These are phyloP conservation scores for Lutraria rhynchaena DNA, from an alignment of 1,140 invertebrate species.

Conservation along the genomic window DNA sequence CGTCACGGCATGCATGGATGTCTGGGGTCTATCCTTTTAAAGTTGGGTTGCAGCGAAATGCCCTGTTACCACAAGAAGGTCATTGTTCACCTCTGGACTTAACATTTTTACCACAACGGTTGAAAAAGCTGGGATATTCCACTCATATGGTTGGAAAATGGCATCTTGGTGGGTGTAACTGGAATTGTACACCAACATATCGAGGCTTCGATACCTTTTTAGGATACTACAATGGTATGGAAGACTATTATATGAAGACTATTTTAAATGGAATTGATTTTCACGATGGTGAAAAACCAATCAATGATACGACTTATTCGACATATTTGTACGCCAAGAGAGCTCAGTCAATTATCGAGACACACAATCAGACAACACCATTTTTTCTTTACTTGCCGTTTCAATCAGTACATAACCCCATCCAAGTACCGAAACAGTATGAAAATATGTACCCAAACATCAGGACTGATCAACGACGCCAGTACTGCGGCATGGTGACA, in stretches of 20 bases:
- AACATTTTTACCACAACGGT: conserved; percentile 61
- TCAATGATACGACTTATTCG: conserved; percentile 31
- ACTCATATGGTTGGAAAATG: conserved; percentile 76
- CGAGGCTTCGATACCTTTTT: conserved; percentile 83
- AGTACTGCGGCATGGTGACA: conserved; percentile 80
- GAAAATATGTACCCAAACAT: conserved; percentile 59
- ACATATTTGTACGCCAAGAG: conserved; percentile 66
- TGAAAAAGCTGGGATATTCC: conserved; percentile 64
- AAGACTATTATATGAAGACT: conserved; percentile 77
- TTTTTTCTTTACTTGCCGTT: conserved; percentile 79
- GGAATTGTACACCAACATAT: conserved; percentile 81
- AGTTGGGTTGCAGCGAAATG: conserved; percentile 60
- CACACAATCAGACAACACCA: conserved; percentile 66
- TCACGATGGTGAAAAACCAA: conserved; percentile 46
- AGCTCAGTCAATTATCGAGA: conserved; percentile 64
- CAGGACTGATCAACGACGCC: conserved; percentile 56
- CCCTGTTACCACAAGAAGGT: conserved; percentile 31
- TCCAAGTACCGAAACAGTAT: conserved; percentile 66
- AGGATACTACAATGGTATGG: conserved; percentile 81
- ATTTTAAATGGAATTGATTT: conserved; percentile 57
- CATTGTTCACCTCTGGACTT: conserved; percentile 53
- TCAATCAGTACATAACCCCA: conserved; percentile 78
- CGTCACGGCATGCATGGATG: conserved; percentile 69
- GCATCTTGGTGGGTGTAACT: conserved; percentile 83
- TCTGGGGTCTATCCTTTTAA: conserved; percentile 65